Base-by-base conservation (phyloP, 1,140 invertebrate species). In the Cyclina sinensis region DNA sequence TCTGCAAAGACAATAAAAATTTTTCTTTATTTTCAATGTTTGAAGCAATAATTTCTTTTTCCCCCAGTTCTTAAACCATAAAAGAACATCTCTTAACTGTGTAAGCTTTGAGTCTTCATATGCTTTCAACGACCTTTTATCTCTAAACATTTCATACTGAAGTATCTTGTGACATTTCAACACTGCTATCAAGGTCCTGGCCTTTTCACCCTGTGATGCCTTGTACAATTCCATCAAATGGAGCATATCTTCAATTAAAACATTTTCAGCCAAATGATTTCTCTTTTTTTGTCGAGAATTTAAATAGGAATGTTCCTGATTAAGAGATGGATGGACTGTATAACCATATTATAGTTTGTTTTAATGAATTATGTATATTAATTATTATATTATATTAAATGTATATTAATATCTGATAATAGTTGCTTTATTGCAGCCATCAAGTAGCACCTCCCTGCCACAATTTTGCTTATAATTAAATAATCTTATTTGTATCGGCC, bases 181-280 rank as follows among this genome's bases (percentile, higher is more conserved):
- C 48, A 5, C 18, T 57, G 18, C 68, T 68, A 12, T 83, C 46
- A 83, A 83, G 62, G 2, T 68, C 65, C 39, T 12, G 16, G 9
- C 37, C 82, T 30, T 74, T 46, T 46, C 74, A 18, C 4, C 27
- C 59, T 35, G 51, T 81, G 32, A n/a, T 46, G 51, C 2, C 30
- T 73, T 14, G 21, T 46, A 81, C 11, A 16, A 11, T 32, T 12
- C 0, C 86, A 73, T 88, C 4, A 88, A 59, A 54, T 88, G 51
- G 2, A 88, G 65, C 86, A 81, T 88, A 35, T 88, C 57, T 37
- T 32, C 51, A 32, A 82, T 65, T 21, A 88, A 57, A 7, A 88
- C 86, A 68, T 88, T 39, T 81, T 88, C 86, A 24, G 78, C 86
- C 21, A 88, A 46, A 46, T 87, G 48, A 32, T 87, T 80, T 54